phyloP scores from a whole-genome alignment of 2,888 invertebrate genomes.

The Strigamia maritima region DNA sequence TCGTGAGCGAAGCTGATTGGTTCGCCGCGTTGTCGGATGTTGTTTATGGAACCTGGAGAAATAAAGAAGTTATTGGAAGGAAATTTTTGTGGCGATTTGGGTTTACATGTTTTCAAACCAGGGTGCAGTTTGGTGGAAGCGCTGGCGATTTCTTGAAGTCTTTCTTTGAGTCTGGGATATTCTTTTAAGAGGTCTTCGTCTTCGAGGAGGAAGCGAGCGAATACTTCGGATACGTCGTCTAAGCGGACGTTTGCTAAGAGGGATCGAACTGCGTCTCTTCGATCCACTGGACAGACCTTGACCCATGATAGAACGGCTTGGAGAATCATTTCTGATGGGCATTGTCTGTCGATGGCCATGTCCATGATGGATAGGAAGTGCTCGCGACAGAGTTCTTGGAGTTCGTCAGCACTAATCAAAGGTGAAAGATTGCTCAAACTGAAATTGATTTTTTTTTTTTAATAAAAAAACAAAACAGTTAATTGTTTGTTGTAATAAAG shows the following conservation, averaged over 20 bases:
- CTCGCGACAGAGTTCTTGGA: not conserved
- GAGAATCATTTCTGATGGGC: not conserved
- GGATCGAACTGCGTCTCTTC: not conserved
- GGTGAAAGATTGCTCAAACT: constrained; percentile 1
- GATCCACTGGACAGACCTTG: not conserved
- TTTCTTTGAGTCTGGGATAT: constrained; percentile 6
- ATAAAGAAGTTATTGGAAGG: too few species aligned
- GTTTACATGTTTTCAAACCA: not conserved
- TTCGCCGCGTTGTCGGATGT: not conserved
- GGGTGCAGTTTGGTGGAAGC: not conserved
- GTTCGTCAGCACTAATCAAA: not conserved
- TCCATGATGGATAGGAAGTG: constrained; percentile 23
- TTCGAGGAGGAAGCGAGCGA: not conserved
- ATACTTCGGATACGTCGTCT: constrained; percentile 15
- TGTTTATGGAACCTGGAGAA: too few species aligned
- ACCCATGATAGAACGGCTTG: constrained; percentile 19
- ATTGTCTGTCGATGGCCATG: not conserved
- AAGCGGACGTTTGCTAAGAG: not conserved
- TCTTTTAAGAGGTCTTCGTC: constrained; percentile 3
- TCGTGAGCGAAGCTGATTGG: not conserved
- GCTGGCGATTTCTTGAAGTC: not conserved
- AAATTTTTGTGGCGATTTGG: too few species aligned
- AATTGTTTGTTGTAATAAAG: too few species aligned
- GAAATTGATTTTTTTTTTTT: too few species aligned
- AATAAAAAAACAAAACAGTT: too few species aligned